Percentiles rank a stretch among this genome's conserved stretches.
phyloP scores from a whole-genome alignment of 2,888 invertebrate species.

The Drosophila merina region DNA sequence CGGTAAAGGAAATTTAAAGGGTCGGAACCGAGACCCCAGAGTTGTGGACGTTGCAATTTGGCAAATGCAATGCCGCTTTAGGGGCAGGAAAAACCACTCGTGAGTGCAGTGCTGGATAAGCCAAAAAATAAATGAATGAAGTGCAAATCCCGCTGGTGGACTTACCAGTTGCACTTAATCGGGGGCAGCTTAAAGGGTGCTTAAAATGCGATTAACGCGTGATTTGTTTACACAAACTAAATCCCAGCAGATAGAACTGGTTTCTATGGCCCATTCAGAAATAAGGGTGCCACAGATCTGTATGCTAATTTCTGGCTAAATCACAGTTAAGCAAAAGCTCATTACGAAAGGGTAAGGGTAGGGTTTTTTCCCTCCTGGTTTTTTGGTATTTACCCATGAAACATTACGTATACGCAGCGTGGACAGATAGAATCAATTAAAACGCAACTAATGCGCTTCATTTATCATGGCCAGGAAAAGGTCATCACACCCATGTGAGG shows the following conservation, averaged over 20 bases:
- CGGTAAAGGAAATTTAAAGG: slow-evolving; percentile 6
- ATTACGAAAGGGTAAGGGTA: slow-evolving; percentile 8
- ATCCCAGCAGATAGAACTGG: slow-evolving; percentile 18
- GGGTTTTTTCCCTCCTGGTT: not conserved
- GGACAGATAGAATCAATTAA: slow-evolving; percentile 70
- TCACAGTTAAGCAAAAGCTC: slow-evolving; percentile 42
- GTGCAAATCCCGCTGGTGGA: slow-evolving; percentile 24
- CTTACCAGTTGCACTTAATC: slow-evolving; percentile 40
- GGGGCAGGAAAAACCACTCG: slow-evolving; percentile 8
- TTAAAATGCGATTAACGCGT: slow-evolving; percentile 71
- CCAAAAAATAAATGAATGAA: slow-evolving; percentile 43
- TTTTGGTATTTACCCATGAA: slow-evolving; percentile 45
- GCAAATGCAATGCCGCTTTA: slow-evolving; percentile 37
- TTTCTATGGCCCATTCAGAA: slow-evolving; percentile 12
- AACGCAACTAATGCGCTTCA: slow-evolving; percentile 70
- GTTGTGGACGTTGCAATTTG: slow-evolving; percentile 38
- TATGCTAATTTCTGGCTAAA: slow-evolving; percentile 68
- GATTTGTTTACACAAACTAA: slow-evolving; percentile 57
- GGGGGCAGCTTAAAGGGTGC: slow-evolving; percentile 63
- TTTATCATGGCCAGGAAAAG: slow-evolving; percentile 57
- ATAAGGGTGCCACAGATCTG: slow-evolving; percentile 17
- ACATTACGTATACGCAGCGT: slow-evolving; percentile 26
- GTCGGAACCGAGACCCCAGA: not conserved
- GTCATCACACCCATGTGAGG: slow-evolving; percentile 60
- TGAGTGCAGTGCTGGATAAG: slow-evolving; percentile 18